Base-by-base conservation (phyloP, 2,797 vertebrate genomes). In the Carcharodon carcharias region DNA sequence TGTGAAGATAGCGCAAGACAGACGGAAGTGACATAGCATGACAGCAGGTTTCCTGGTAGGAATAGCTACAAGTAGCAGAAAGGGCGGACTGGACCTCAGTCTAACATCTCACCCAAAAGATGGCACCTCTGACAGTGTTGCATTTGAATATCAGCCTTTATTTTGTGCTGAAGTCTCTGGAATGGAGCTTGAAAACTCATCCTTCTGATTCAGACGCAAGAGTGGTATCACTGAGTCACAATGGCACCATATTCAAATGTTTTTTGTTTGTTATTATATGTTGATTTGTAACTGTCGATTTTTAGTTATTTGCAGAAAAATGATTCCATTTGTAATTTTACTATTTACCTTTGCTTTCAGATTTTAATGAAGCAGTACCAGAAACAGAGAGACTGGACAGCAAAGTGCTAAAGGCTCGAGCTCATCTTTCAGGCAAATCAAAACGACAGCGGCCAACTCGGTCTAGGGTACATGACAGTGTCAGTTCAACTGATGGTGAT, bases 401-500 rank as follows among this genome's bases (percentile, higher is more conserved):
- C 2, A 98, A 98, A 97, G 98, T 97, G 0, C 97, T 98, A 97
- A 98, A 98, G 97, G 98, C 97, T n/a, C 97, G 98, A 89, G 97
- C 97, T 71, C 98, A 98, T 96, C 98, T 98, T 56, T 98, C 97
- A 0, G 97, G 98, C 96, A 98, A 97, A 97, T 97, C 98, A 97
- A 98, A 98, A 96, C 97, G 98, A 96, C 98, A 98, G 96, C 98
- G 97, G 73, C 97, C 97, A 31, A 98, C 97, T 4, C 97, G 98
- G 97, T 98, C 97, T 50, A 97, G 97, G 67, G 96, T 97, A 14
- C 97, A 97, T 58, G 98, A 98, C 73, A 98, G 98, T 96, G 97
- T 98, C 97, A 98, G 98, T 96, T 99, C 98, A 1, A 98, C 98
- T 21, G 98, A 99, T 89, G 98, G 97, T 97, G 98, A 99, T 97